Conservation (phyloP, 2,113 vertebrate species). For the Otis tarda region DNA sequence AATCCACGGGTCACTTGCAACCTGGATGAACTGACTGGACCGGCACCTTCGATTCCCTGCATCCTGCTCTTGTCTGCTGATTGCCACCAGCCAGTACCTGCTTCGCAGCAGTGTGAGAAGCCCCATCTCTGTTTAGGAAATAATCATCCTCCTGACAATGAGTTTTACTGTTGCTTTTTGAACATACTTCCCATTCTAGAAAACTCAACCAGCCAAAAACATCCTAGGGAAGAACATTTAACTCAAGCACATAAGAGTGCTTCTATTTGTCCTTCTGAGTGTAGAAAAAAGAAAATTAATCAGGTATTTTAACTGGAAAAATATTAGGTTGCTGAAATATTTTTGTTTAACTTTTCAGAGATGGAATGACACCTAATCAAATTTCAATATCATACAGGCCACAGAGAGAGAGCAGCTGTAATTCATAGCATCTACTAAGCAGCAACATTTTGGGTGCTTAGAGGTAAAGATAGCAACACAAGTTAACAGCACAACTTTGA, state of each 20-base stretch:
- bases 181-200: neutral
- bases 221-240: neutral
- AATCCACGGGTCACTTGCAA: neutral
- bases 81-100: neutral
- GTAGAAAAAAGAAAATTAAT: accelerated
- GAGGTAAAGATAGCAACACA: neutral
- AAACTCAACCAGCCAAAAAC: neutral
- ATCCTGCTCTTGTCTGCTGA: accelerated
- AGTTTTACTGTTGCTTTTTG: neutral
- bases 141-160: neutral
- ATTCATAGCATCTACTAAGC: neutral
- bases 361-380: neutral
- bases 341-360: neutral
- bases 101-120: neutral
- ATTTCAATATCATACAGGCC: neutral
- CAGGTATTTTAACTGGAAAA: neutral
- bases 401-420: neutral
- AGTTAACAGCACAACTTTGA: neutral
- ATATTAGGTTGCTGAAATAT: neutral
- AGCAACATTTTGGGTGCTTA: neutral
- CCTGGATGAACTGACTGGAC: too few relatives aligned
- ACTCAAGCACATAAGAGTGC: neutral
- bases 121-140: neutral
- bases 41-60: neutral
- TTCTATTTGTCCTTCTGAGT: neutral